Percentiles rank a stretch among this genome's conserved stretches.
phyloP scores from a whole-genome alignment of 2,113 vertebrate genomes.

The Entomyzon cyanotis region DNA sequence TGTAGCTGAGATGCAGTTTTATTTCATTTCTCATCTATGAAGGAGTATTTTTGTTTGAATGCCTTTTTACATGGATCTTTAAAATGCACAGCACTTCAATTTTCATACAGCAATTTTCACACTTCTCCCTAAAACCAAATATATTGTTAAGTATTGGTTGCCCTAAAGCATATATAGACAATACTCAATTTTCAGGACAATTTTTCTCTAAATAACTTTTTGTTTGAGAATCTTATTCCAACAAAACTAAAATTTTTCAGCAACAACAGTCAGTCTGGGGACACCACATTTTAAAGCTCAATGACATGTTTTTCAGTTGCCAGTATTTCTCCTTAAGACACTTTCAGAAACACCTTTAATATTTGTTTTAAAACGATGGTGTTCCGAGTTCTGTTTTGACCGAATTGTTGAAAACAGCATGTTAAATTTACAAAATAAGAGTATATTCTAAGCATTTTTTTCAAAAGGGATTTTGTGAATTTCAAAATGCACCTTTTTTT shows the following conservation, averaged over 20 bases:
- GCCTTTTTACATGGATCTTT: background rate
- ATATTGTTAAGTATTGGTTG: background rate
- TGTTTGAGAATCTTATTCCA: background rate
- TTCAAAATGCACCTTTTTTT: background rate
- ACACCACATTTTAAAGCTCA: background rate
- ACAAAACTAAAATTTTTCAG: background rate
- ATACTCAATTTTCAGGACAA: background rate
- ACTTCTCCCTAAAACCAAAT: background rate
- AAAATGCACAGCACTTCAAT: background rate
- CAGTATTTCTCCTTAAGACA: background rate
- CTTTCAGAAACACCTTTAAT: background rate
- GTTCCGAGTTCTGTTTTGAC: background rate
- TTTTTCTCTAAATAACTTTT: background rate
- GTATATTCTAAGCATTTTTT: background rate
- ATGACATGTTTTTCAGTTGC: background rate
- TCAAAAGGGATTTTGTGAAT: background rate
- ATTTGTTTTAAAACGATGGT: background rate
- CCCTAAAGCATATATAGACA: background rate
- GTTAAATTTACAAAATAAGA: background rate
- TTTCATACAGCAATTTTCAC: background rate
- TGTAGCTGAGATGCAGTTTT: background rate
- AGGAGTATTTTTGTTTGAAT: background rate
- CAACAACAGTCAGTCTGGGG: background rate
- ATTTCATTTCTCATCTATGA: background rate
- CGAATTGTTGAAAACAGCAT: background rate